Percentiles rank a stretch among this genome's conserved stretches.
Conservation (phyloP, 2,797 vertebrate genomes). For the Sciurus carolinensis region DNA sequence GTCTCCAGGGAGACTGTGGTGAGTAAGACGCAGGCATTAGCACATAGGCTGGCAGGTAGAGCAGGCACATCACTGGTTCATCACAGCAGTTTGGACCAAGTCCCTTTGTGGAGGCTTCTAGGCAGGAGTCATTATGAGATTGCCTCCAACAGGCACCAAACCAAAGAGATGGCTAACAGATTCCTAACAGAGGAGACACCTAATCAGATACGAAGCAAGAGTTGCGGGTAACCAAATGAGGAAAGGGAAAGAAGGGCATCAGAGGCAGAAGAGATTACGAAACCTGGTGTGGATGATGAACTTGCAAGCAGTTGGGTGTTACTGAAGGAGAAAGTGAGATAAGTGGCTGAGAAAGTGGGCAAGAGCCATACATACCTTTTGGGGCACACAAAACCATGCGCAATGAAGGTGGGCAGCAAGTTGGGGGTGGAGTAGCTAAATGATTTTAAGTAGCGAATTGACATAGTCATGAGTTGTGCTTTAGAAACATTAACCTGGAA, state of each 20-base stretch:
- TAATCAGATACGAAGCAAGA: slow-evolving; percentile 19
- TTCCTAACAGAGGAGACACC: background rate
- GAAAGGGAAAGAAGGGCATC: background rate
- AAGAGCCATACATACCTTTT: background rate
- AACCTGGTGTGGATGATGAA: background rate
- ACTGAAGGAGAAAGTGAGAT: background rate
- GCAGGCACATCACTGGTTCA: background rate
- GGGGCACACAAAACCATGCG: background rate
- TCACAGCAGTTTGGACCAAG: background rate
- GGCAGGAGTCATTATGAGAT: background rate
- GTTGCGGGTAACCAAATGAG: slow-evolving; percentile 7
- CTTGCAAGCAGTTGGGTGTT: background rate
- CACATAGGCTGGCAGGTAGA: background rate
- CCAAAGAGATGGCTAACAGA: background rate
- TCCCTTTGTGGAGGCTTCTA: background rate
- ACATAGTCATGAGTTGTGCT: background rate
- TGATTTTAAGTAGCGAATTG: slow-evolving; percentile 2
- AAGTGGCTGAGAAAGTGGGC: background rate
- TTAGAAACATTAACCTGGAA: background rate
- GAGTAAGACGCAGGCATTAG: background rate
- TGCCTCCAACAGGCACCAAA: background rate
- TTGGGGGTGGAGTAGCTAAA: background rate
- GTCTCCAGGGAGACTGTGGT: background rate
- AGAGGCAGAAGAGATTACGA: slow-evolving; percentile 30
- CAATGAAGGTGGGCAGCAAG: background rate